A percentile compares a stretch with the other conserved stretches of the same genome.
These are phyloP conservation scores for Erpornis zantholeuca DNA, from an alignment of 2,113 vertebrate species.

Conservation along the genomic window DNA sequence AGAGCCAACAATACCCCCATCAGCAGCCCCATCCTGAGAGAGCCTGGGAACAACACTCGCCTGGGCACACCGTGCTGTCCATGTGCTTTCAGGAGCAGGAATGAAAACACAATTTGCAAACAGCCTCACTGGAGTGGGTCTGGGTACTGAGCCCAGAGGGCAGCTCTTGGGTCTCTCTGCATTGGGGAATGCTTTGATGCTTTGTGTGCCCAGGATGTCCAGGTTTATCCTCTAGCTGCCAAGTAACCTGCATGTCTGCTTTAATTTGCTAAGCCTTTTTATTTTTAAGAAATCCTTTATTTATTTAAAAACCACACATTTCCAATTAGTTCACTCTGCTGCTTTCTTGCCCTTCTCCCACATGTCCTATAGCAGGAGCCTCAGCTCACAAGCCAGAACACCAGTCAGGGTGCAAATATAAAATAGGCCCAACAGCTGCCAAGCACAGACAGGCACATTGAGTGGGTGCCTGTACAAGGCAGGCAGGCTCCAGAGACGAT, in stretches of 20 bases:
- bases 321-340: neutral
- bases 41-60: neutral
- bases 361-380: neutral
- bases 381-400: neutral
- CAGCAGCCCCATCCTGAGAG: neutral
- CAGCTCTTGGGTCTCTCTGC: neutral
- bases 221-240: neutral
- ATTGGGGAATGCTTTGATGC: neutral
- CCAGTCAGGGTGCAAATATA: neutral
- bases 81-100: neutral
- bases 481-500: neutral
- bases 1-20: neutral
- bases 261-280: constrained; percentile 7
- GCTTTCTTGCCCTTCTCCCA: neutral
- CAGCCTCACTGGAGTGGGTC: neutral
- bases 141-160: neutral
- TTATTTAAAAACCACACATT: neutral
- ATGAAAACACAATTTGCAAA: neutral
- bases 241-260: neutral
- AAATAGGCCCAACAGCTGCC: neutral
- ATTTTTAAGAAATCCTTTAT: neutral
- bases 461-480: neutral
- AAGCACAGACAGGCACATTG: neutral
- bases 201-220: neutral
- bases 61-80: neutral